These are phyloP conservation scores for Acrobasis suavella DNA, from an alignment of 2,888 invertebrate genomes.

Conservation along the genomic window DNA sequence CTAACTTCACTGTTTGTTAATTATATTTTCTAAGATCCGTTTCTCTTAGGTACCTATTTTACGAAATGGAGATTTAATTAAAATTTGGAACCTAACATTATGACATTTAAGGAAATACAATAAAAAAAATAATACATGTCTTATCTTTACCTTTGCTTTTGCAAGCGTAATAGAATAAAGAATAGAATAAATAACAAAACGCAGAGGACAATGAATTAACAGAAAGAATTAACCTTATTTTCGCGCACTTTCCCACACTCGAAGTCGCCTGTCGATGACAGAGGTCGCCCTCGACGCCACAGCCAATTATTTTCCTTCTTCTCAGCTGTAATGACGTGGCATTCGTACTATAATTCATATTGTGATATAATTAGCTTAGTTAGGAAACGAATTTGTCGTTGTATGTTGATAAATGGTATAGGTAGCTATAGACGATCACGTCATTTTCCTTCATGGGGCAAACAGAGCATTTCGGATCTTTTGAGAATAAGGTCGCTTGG, in stretches of 20 bases:
- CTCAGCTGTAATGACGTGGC: conserved; percentile 20
- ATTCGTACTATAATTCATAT: conserved; percentile 21
- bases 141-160: too few relatives aligned
- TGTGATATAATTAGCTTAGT: conserved; percentile 14
- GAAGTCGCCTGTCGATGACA: conserved; percentile 25
- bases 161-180: neutral
- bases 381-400: neutral
- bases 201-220: conserved; percentile 16
- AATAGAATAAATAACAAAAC: neutral
- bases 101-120: too few relatives aligned
- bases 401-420: neutral
- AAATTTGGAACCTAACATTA: too few relatives aligned
- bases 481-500: too few relatives aligned
- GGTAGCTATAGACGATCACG: too few relatives aligned
- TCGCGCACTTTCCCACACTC: conserved; percentile 19
- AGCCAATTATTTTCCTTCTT: conserved; percentile 27
- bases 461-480: too few relatives aligned
- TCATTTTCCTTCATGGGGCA: too few relatives aligned
- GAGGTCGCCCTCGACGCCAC: conserved; percentile 24
- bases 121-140: too few relatives aligned
- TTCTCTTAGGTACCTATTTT: too few relatives aligned
- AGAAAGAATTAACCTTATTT: conserved; percentile 18
- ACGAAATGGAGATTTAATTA: too few relatives aligned
- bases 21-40: too few relatives aligned
- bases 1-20: too few relatives aligned